A percentile compares a stretch with the other conserved stretches of the same genome.
Conservation (phyloP, 2,888 invertebrate species). For the Drosophila nr. perissopoda region DNA sequence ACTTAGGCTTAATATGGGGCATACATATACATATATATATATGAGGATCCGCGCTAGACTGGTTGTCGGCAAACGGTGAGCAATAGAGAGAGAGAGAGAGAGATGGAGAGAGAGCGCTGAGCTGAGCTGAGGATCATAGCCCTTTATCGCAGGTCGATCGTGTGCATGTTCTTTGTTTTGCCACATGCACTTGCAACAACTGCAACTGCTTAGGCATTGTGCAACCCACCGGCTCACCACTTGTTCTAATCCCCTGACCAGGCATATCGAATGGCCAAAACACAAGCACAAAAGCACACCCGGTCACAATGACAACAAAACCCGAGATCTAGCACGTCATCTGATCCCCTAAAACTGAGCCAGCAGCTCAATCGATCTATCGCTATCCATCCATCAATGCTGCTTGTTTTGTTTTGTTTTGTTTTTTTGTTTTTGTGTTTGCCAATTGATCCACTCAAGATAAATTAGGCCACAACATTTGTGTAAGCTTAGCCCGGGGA, state of each 20-base stretch:
- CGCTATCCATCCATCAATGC: neutral
- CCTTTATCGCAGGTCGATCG: slow-evolving; percentile 70
- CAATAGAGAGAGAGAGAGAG: neutral
- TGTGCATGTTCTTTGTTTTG: slow-evolving; percentile 68
- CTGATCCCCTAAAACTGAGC: slow-evolving; percentile 29
- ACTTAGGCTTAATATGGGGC: slow-evolving; percentile 60
- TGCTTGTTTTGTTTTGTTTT: slow-evolving; percentile 31
- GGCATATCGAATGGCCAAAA: slow-evolving; percentile 32
- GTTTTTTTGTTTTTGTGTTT: slow-evolving; percentile 7
- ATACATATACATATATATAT: neutral
- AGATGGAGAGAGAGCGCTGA: neutral
- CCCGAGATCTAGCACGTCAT: slow-evolving; percentile 40
- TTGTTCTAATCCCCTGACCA: slow-evolving; percentile 64
- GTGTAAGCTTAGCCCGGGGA: slow-evolving; percentile 59
- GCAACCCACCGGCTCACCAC: slow-evolving; percentile 59
- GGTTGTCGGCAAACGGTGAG: slow-evolving; percentile 40
- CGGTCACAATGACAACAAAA: slow-evolving; percentile 55
- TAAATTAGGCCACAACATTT: slow-evolving; percentile 80
- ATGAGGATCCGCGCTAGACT: slow-evolving; percentile 53
- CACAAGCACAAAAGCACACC: slow-evolving; percentile 70
- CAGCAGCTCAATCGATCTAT: slow-evolving; percentile 36
- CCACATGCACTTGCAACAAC: slow-evolving; percentile 39
- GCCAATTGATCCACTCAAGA: slow-evolving; percentile 81
- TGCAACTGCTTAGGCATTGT: slow-evolving; percentile 51
- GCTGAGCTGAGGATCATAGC: slow-evolving; percentile 44